phyloP scores from a whole-genome alignment of 2,888 invertebrate genomes.

The Ecliptopera silaceata region DNA sequence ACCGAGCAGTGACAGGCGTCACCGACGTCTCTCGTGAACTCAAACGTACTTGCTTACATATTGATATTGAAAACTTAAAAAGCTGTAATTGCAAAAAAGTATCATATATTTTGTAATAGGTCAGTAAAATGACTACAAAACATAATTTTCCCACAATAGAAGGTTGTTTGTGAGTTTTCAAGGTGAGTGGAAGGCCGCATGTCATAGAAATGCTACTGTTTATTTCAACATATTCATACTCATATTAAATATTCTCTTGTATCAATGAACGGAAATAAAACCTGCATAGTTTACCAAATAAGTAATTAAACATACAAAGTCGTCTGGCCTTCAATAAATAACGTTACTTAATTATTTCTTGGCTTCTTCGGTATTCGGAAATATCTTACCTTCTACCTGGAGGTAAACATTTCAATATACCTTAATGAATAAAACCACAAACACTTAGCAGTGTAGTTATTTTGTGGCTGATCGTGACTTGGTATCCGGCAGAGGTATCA shows the following conservation, averaged over 20 bases:
- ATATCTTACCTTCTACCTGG: conserved; percentile 2
- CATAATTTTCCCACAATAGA: conserved; percentile 23
- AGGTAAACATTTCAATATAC: conserved; percentile 14
- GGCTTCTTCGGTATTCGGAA: background rate
- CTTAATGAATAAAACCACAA: conserved; percentile 18
- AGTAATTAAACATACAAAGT: too few species aligned
- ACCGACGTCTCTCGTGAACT: too few species aligned
- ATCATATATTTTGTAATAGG: too few species aligned
- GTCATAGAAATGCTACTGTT: conserved; percentile 16
- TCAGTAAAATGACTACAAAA: conserved; percentile 1
- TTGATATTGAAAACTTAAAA: too few species aligned
- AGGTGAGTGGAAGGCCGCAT: conserved; percentile 20
- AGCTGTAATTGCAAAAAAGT: too few species aligned
- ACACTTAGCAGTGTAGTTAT: conserved; percentile 5
- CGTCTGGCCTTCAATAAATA: too few species aligned
- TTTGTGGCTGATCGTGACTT: conserved; percentile 19
- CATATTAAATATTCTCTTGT: background rate
- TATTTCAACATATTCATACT: conserved; percentile 4
- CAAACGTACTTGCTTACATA: too few species aligned
- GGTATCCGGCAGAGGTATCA: background rate
- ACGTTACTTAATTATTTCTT: background rate
- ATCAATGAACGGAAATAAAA: background rate
- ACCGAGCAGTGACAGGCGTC: too few species aligned
- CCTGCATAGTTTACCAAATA: background rate
- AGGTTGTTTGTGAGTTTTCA: conserved; percentile 15